Evolutionary conservation across 2,113 vertebrate genomes (phyloP), one percentile per base, ranked within the genome.

Genomic region (Grammomys dolichurus): DNA sequence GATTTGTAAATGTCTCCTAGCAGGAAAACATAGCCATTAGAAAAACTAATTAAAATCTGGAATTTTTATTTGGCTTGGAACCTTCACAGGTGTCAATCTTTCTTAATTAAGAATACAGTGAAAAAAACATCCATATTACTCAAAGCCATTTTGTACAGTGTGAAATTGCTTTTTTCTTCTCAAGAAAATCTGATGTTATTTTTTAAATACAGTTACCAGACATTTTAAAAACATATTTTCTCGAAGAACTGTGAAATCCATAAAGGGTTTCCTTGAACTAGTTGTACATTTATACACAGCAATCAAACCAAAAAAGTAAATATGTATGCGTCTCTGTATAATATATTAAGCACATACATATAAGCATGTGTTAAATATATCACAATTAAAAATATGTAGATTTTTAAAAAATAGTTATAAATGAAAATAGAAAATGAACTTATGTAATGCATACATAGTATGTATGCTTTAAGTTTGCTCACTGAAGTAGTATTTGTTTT

Each of bases 1-100:
- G 96, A 89, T 97, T 95, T 96, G 75, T 40, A 97, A 97, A 98
- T 96, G 94, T 97, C 96, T 96, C 91, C 82, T 93, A 97, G 91
- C 75, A 97, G 93, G 84, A 95, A 96, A 97, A 97, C 84, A 95
- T 91, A 97, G 63, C 70, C 86, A 97, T 97, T 94, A 96, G 92
- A 88, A 96, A 96, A 97, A 78, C 94, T 98, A 98, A 97, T 98
- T 98, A 97, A 97, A 97, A 96, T 96, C 92, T 87, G 72, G 75
- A 75, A 95, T 86, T 94, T 97, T 97, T 97, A 95, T 97, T 97
- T 98, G 95, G 87, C 91, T 97, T 95, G 96, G 95, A 97, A 97
- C 31, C 91, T 97, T 97, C 97, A 97, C 87, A 97, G 97, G 96
- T 97, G 96, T 97, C 96, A 97, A 97, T 97, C 97, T 97, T 98